Evolutionary conservation across 1,140 invertebrate genomes (phyloP).

Genomic region (Bradysia coprophila): DNA sequence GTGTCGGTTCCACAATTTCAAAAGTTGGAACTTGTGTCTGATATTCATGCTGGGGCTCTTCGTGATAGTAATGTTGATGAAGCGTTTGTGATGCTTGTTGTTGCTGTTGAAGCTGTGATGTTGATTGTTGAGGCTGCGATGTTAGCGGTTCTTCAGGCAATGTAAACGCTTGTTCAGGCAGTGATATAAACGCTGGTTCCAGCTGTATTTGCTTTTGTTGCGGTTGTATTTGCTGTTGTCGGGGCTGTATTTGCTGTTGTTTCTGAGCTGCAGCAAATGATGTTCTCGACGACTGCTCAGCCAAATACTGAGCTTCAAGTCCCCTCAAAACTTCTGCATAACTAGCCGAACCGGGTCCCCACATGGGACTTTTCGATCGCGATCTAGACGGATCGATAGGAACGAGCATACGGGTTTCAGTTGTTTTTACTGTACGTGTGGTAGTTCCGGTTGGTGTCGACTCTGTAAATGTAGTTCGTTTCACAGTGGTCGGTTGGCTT

Average conservation of each 20-base stretch:
- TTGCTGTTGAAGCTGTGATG: not conserved
- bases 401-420: constrained; percentile 9
- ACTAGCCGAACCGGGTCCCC: constrained; percentile 47
- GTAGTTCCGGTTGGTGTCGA: not conserved
- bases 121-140: not conserved
- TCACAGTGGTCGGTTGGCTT: not conserved
- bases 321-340: constrained; percentile 61
- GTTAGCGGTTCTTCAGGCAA: not conserved
- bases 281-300: not conserved
- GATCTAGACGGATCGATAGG: constrained; percentile 18
- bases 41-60: too few species aligned
- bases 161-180: not conserved
- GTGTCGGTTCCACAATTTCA: too few species aligned
- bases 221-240: not conserved
- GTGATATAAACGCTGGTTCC: not conserved
- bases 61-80: too few species aligned
- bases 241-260: not conserved
- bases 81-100: not conserved
- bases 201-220: not conserved
- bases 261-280: not conserved
- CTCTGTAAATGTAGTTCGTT: not conserved
- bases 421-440: constrained; percentile 1
- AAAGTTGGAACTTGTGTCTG: too few species aligned
- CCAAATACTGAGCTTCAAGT: constrained; percentile 11
- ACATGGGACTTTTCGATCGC: constrained; percentile 49